phyloP scores from a whole-genome alignment of 2,797 vertebrate genomes.

The Anomalospiza imberbis region DNA sequence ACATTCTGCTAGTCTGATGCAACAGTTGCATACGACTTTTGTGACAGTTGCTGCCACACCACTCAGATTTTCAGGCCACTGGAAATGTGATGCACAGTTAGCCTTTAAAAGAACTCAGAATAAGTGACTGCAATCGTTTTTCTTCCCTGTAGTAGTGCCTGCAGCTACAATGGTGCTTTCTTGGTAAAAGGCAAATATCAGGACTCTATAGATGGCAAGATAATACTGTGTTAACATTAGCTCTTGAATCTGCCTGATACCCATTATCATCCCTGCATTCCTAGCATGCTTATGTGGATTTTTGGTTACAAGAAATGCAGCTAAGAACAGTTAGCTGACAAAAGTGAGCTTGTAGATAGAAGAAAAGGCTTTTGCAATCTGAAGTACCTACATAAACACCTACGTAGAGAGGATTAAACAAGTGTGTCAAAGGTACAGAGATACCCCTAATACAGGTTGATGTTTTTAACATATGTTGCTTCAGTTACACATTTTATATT shows the following conservation, averaged over 20 bases:
- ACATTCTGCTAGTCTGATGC: constrained; percentile 37
- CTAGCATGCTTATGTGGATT: constrained; percentile 61
- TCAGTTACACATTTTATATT: constrained; percentile 40
- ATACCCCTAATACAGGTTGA: constrained; percentile 52
- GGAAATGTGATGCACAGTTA: not conserved
- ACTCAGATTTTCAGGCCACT: constrained; percentile 55
- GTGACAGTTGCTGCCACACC: not conserved
- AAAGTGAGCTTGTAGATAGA: constrained; percentile 56
- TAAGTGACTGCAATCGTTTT: not conserved
- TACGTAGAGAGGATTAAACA: constrained; percentile 66
- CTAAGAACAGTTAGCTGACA: constrained; percentile 63
- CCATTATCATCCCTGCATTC: constrained; percentile 41
- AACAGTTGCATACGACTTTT: not conserved
- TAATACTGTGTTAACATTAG: constrained; percentile 34
- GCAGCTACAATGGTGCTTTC: constrained; percentile 37
- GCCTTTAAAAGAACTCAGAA: constrained; percentile 2
- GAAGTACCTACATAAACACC: constrained; percentile 67
- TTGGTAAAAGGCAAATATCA: constrained; percentile 37
- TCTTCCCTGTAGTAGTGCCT: not conserved
- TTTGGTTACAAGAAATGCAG: constrained; percentile 75
- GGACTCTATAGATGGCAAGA: constrained; percentile 13
- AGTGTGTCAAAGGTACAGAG: constrained; percentile 65
- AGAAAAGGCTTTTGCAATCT: constrained; percentile 68
- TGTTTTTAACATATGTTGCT: constrained; percentile 59
- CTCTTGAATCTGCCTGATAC: constrained; percentile 16